A percentile compares a stretch with the other conserved stretches of the same genome.
Evolutionary conservation across 92 coral and sea anemone species (phyloP).

Genomic region (Nematostella vectensis): DNA sequence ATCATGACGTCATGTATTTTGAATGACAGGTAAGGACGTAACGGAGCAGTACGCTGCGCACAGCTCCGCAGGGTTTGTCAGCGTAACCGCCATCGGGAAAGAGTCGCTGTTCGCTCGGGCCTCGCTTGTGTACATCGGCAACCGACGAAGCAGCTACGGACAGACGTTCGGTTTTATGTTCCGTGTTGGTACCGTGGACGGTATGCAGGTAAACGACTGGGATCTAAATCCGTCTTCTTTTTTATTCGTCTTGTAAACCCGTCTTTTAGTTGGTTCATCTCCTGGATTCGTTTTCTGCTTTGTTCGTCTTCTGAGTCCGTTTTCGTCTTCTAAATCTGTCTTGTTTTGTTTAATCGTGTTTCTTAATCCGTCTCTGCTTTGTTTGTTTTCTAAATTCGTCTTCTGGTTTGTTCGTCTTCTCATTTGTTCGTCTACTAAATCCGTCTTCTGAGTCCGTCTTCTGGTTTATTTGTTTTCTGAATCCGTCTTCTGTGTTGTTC

Average conservation of each 20-base stretch:
- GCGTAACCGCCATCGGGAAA: conserved; percentile 83
- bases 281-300: too few species aligned
- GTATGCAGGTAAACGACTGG: conserved; percentile 39
- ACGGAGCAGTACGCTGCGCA: conserved; percentile 67
- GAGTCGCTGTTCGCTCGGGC: conserved; percentile 81
- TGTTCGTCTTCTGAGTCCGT: background rate
- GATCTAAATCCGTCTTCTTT: conserved; percentile 1
- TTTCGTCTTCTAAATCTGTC: background rate
- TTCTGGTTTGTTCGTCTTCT: too few species aligned
- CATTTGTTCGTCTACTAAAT: too few species aligned
- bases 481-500: too few species aligned
- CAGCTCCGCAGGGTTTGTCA: conserved; percentile 28
- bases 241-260: conserved; percentile 7
- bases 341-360: too few species aligned
- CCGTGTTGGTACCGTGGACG: conserved; percentile 72
- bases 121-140: conserved; percentile 57
- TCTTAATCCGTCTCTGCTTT: too few species aligned
- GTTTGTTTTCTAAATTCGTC: too few species aligned
- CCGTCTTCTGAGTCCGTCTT: too few species aligned
- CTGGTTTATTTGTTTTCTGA: too few species aligned
- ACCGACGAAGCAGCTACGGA: conserved; percentile 81
- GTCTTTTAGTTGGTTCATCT: background rate
- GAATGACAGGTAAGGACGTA: conserved; percentile 62
- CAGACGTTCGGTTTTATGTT: conserved; percentile 78
- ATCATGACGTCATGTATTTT: too few species aligned